Conservation (phyloP, 2,113 vertebrate genomes). For the Cinclus cinclus region DNA sequence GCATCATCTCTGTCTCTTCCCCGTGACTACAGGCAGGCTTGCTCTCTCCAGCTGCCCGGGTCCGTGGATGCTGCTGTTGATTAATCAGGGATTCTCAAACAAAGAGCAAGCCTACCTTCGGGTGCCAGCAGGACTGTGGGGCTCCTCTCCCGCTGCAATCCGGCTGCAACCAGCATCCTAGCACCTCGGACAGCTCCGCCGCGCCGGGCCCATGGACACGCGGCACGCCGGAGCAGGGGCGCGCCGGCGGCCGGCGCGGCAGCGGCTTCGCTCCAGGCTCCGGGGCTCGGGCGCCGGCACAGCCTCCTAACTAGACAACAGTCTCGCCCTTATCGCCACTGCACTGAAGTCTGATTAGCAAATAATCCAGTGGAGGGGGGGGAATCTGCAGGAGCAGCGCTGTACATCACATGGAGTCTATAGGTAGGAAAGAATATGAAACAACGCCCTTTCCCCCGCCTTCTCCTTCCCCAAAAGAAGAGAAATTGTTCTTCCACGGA, state of each 20-base stretch:
- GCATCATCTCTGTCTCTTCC: slow-evolving; percentile 51
- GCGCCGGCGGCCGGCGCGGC: slow-evolving; percentile 49
- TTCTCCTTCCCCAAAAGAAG: background rate
- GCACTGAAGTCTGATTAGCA: slow-evolving; percentile 60
- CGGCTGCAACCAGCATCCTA: slow-evolving; percentile 74
- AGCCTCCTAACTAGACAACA: slow-evolving; percentile 56
- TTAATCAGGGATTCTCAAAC: slow-evolving; percentile 81
- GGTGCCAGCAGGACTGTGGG: slow-evolving; percentile 68
- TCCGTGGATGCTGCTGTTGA: slow-evolving; percentile 75
- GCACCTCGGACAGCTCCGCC: slow-evolving; percentile 77
- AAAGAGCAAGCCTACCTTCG: slow-evolving; percentile 83
- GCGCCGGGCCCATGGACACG: slow-evolving; percentile 47
- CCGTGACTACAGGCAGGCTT: slow-evolving; percentile 61
- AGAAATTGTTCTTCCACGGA: slow-evolving; percentile 3
- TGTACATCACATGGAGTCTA: background rate
- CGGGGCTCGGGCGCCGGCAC: slow-evolving; percentile 59
- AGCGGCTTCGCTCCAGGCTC: slow-evolving; percentile 42
- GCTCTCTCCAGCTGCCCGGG: slow-evolving; percentile 73
- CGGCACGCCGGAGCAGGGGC: slow-evolving; percentile 38
- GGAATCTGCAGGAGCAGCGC: slow-evolving; percentile 21
- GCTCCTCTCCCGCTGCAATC: slow-evolving; percentile 67
- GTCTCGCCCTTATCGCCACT: slow-evolving; percentile 49
- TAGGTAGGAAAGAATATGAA: slow-evolving; percentile 42
- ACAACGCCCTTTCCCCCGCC: slow-evolving; percentile 30
- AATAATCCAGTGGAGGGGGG: slow-evolving; percentile 29